Evolutionary conservation across 2,113 vertebrate species (phyloP).

Genomic region (Notechis scutatus): DNA sequence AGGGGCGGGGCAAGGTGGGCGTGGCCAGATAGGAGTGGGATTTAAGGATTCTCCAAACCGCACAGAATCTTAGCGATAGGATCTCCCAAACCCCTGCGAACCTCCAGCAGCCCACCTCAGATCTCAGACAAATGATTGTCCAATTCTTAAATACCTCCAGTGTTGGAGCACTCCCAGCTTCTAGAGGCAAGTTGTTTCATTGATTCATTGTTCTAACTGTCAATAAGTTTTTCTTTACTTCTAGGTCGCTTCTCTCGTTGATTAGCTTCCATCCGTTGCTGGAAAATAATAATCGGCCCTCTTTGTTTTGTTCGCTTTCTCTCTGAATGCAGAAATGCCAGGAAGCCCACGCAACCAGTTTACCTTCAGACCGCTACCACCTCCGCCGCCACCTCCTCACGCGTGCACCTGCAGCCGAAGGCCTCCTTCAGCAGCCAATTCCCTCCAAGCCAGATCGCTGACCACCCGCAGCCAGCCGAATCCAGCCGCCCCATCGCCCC

Average conservation of each 20-base stretch:
- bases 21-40: too few relatives aligned
- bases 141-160: too few relatives aligned
- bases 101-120: too few relatives aligned
- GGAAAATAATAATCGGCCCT: neutral
- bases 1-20: too few relatives aligned
- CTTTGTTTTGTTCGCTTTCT: constrained; percentile 20
- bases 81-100: too few relatives aligned
- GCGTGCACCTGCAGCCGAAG: constrained; percentile 90
- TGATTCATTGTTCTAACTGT: too few relatives aligned
- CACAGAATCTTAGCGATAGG: too few relatives aligned
- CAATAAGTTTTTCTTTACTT: neutral
- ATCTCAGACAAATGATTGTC: too few relatives aligned
- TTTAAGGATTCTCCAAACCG: too few relatives aligned
- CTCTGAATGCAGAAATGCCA: constrained; percentile 76
- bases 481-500: constrained; percentile 75
- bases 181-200: too few relatives aligned
- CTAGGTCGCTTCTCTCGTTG: neutral
- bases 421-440: constrained; percentile 79
- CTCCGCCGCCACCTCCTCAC: constrained; percentile 86
- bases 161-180: too few relatives aligned
- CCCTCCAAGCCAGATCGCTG: constrained; percentile 91
- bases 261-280: neutral
- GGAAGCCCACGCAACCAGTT: constrained; percentile 91
- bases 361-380: constrained; percentile 91
- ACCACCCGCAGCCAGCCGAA: constrained; percentile 87